Conservation (phyloP, 2,888 invertebrate species). For the Melanostoma mellinum region DNA sequence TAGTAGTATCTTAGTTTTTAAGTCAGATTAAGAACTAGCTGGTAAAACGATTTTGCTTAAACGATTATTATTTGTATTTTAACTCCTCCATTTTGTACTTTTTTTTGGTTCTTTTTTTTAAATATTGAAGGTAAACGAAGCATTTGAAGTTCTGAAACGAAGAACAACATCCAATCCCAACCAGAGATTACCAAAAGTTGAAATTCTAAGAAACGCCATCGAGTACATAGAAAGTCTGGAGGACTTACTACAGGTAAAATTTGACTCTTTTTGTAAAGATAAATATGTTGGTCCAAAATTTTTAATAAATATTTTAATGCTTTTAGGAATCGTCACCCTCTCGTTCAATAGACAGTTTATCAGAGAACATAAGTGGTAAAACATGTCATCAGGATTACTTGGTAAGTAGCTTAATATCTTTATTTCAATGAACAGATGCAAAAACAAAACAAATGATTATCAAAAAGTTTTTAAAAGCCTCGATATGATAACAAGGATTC, state of each 20-base stretch:
- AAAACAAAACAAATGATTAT: no score
- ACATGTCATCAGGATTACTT: constrained; percentile 81
- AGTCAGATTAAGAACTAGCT: no score
- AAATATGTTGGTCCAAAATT: not conserved
- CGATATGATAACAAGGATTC: no score
- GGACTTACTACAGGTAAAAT: constrained; percentile 87
- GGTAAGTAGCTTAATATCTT: constrained; percentile 77
- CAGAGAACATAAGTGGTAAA: constrained; percentile 79
- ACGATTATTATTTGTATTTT: not conserved
- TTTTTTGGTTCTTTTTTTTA: not conserved
- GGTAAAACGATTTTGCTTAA: no score
- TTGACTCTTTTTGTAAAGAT: not conserved
- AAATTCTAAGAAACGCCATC: constrained; percentile 98
- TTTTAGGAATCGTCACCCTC: constrained; percentile 80
- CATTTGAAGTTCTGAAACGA: constrained; percentile 96
- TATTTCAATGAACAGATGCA: no score
- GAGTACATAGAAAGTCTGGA: constrained; percentile 97
- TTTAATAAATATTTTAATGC: constrained; percentile 6
- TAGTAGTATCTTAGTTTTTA: no score
- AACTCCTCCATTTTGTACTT: not conserved
- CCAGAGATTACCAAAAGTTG: constrained; percentile 97
- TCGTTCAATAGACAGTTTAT: constrained; percentile 79
- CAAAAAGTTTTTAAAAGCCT: no score
- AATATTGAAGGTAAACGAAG: constrained; percentile 93
- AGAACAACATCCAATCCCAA: constrained; percentile 97